Evolutionary conservation across 2,888 invertebrate species (phyloP).

Genomic region (Apoda limacodes): DNA sequence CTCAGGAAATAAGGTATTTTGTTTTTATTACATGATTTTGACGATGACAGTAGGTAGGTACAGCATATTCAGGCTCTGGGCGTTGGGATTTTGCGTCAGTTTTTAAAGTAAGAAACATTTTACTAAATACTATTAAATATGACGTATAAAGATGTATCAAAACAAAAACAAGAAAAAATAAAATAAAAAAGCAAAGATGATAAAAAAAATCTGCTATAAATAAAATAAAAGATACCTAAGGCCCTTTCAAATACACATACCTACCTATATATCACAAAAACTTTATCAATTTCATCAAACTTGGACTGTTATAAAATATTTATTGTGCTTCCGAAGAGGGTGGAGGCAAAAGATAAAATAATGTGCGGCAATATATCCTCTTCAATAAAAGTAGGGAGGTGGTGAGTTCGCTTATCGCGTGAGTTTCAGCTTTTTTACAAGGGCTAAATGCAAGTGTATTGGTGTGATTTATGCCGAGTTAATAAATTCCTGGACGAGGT

Average conservation of each 20-base stretch:
- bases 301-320: slow-evolving; percentile 17
- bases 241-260: slow-evolving; percentile 5
- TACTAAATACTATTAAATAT: too few relatives aligned
- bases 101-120: too few relatives aligned
- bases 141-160: too few relatives aligned
- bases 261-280: slow-evolving; percentile 14
- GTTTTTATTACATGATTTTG: too few relatives aligned
- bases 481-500: slow-evolving; percentile 50
- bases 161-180: background rate
- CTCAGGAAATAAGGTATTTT: too few relatives aligned
- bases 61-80: too few relatives aligned
- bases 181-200: background rate
- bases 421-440: slow-evolving; percentile 32
- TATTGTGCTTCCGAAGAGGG: slow-evolving; percentile 9
- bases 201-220: background rate
- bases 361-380: slow-evolving; percentile 24
- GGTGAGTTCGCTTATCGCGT: slow-evolving; percentile 34
- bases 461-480: slow-evolving; percentile 44
- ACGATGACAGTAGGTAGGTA: too few relatives aligned
- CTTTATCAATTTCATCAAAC: slow-evolving; percentile 17
- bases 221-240: slow-evolving; percentile 1
- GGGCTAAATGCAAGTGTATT: slow-evolving; percentile 30
- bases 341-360: slow-evolving; percentile 6
- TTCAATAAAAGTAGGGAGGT: slow-evolving; percentile 32
- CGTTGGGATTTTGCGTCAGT: too few relatives aligned